Evolutionary conservation across 2,113 vertebrate genomes (phyloP).

Genomic region (Brachionichthys hirsutus): DNA sequence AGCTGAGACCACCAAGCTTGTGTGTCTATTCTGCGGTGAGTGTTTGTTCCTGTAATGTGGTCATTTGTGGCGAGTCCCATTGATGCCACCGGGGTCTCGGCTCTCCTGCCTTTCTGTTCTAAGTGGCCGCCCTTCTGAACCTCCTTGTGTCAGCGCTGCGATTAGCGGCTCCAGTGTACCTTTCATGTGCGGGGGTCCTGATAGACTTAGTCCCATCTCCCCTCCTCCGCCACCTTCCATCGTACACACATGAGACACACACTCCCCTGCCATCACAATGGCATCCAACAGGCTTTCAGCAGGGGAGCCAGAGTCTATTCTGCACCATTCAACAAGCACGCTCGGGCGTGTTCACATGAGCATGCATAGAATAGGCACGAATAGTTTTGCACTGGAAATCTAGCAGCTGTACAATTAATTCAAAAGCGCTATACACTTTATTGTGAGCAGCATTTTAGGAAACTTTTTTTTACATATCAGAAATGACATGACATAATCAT

Average conservation of each 20-base stretch:
- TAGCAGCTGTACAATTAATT: constrained; percentile 2
- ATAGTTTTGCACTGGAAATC: constrained; percentile 38
- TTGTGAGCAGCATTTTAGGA: neutral
- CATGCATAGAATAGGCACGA: constrained; percentile 1
- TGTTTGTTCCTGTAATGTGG: constrained; percentile 71
- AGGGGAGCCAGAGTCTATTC: constrained; percentile 60
- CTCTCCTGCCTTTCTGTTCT: constrained; percentile 73
- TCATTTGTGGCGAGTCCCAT: constrained; percentile 51
- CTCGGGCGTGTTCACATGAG: constrained; percentile 58
- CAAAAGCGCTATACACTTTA: neutral
- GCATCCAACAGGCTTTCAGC: constrained; percentile 70
- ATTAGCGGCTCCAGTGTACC: constrained; percentile 72
- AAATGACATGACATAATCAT: no score
- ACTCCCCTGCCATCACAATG: constrained; percentile 71
- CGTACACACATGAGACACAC: constrained; percentile 54
- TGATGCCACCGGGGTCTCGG: constrained; percentile 53
- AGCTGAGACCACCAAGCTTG: constrained; percentile 68
- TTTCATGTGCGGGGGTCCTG: constrained; percentile 75
- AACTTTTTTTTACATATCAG: neutral
- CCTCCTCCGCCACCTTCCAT: constrained; percentile 20
- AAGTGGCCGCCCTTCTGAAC: constrained; percentile 74
- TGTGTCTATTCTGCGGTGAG: constrained; percentile 53
- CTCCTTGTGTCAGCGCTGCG: constrained; percentile 68
- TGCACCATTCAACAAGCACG: constrained; percentile 60
- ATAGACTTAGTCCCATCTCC: constrained; percentile 60